These are phyloP conservation scores for Lateolabrax maculatus DNA, from an alignment of 2,797 vertebrate genomes.

Conservation along the genomic window DNA sequence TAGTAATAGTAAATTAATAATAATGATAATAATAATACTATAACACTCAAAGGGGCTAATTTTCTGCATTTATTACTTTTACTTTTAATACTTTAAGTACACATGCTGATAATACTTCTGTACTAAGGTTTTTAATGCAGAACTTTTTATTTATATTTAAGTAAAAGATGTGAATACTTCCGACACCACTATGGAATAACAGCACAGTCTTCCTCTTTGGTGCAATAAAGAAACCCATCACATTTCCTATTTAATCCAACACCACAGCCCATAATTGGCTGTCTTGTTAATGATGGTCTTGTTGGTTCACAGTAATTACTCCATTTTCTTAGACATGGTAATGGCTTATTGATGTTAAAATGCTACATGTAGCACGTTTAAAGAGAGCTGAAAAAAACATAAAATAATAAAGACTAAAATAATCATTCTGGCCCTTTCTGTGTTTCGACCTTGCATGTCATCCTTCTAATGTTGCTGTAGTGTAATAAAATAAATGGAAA, in stretches of 20 bases:
- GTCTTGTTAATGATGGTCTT: conserved; percentile 16
- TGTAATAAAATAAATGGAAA: conserved; percentile 17
- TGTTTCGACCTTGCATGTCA: background rate
- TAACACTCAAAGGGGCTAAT: too few relatives aligned
- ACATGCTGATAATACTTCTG: background rate
- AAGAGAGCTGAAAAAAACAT: background rate
- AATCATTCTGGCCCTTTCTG: background rate
- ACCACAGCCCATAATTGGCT: conserved; percentile 2
- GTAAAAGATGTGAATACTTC: background rate
- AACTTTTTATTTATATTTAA: background rate
- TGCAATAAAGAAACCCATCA: background rate
- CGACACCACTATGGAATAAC: background rate
- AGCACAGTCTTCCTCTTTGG: background rate
- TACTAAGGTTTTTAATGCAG: background rate
- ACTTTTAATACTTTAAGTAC: too few relatives aligned
- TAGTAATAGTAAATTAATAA: too few relatives aligned
- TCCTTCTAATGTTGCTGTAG: background rate
- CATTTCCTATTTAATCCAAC: background rate
- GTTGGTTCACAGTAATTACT: conserved; percentile 13
- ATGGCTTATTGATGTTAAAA: conserved; percentile 14
- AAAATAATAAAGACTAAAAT: background rate
- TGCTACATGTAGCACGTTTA: background rate
- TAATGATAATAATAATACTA: too few relatives aligned
- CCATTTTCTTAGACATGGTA: conserved; percentile 11
- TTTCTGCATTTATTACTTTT: too few relatives aligned